These are phyloP conservation scores for Balaeniceps rex DNA, from an alignment of 2,113 vertebrate genomes.

Conservation along the genomic window DNA sequence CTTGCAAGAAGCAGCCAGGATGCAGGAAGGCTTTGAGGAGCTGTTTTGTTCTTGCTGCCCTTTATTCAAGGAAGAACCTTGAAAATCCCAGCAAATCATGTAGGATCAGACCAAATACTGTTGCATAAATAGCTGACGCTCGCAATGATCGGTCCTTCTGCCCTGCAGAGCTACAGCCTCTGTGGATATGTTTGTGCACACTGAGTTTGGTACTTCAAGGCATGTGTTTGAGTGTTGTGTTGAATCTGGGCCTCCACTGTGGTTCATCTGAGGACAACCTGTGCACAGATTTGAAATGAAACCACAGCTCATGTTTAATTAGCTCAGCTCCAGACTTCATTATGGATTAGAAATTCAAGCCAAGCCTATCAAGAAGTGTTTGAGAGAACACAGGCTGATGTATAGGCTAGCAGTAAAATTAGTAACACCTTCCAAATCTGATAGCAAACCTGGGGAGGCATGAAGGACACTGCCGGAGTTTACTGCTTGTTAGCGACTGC, in stretches of 20 bases:
- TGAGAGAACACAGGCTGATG: neutral
- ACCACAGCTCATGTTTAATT: neutral
- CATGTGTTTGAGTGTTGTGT: neutral
- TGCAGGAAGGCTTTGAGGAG: neutral
- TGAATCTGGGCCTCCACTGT: neutral
- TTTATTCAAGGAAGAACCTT: neutral
- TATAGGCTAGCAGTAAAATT: neutral
- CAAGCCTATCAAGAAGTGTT: neutral
- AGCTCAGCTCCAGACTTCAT: neutral
- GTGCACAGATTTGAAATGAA: neutral
- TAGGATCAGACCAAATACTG: neutral
- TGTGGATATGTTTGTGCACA: neutral
- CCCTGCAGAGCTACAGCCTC: neutral
- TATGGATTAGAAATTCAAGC: neutral
- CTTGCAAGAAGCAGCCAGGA: neutral
- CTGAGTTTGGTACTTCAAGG: neutral
- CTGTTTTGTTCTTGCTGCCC: neutral
- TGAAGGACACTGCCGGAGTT: neutral
- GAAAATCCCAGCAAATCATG: neutral
- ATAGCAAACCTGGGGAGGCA: neutral
- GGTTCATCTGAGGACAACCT: neutral
- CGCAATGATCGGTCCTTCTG: accelerated
- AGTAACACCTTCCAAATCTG: neutral
- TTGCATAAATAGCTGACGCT: neutral
- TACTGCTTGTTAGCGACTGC: neutral